Conservation (phyloP, 2,888 invertebrate species). For the Eupithecia centaureata region DNA sequence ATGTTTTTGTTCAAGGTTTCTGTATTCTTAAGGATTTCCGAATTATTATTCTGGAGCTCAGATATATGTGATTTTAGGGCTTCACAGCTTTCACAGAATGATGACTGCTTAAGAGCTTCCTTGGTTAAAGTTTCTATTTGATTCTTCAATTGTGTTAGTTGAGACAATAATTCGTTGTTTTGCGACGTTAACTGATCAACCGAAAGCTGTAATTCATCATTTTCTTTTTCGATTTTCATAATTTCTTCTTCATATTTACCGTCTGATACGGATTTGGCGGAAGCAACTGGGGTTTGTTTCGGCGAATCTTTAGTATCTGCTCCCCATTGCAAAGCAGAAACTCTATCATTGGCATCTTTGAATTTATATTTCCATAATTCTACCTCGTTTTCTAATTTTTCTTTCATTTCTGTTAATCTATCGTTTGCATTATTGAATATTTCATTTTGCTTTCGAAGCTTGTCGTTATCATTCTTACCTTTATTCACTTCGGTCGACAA, state of each 20-base stretch:
- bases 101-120: constrained; percentile 52
- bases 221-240: constrained; percentile 74
- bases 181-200: constrained; percentile 65
- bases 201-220: constrained; percentile 70
- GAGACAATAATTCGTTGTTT: constrained; percentile 61
- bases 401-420: constrained; percentile 90
- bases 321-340: constrained; percentile 76
- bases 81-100: constrained; percentile 53
- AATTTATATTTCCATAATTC: constrained; percentile 89
- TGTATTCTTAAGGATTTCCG: constrained; percentile 50
- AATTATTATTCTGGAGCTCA: constrained; percentile 52
- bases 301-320: constrained; percentile 58
- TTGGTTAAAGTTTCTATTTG: constrained; percentile 63
- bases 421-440: constrained; percentile 90
- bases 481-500: constrained; percentile 83
- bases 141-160: constrained; percentile 58
- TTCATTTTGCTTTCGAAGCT: constrained; percentile 88
- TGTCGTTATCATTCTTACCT: constrained; percentile 87
- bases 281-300: constrained; percentile 42
- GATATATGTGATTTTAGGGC: constrained; percentile 56
- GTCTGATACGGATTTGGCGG: constrained; percentile 39
- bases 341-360: constrained; percentile 87
- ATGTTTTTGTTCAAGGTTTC: constrained; percentile 49
- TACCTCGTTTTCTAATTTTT: constrained; percentile 90
- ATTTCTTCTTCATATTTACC: constrained; percentile 60